Percentiles rank a stretch among this genome's conserved stretches.
These are phyloP conservation scores for Perithous albicinctus DNA, from an alignment of 2,888 invertebrate genomes.

Conservation along the genomic window DNA sequence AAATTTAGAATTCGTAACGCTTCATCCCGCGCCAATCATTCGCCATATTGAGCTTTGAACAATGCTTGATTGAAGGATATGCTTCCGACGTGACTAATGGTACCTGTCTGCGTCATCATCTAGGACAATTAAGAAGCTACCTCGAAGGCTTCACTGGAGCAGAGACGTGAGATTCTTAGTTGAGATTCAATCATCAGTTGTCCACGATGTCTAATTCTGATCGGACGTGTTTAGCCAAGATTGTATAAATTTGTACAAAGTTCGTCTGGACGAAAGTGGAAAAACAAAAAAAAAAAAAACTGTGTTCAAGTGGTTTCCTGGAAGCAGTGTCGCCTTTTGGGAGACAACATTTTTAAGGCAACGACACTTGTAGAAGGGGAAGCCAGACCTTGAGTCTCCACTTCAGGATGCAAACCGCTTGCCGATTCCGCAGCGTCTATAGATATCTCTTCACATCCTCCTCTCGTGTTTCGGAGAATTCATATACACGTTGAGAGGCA, in stretches of 20 bases:
- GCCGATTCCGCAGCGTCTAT: slow-evolving; percentile 35
- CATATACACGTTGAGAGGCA: slow-evolving; percentile 5
- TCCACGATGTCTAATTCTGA: too few relatives aligned
- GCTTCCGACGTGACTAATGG: slow-evolving; percentile 35
- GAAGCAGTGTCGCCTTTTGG: background rate
- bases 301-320: background rate
- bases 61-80: background rate
- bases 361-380: background rate
- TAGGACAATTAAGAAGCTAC: slow-evolving; percentile 30
- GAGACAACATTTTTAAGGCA: background rate
- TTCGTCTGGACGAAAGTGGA: background rate
- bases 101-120: slow-evolving; percentile 31
- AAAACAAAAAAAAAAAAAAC: background rate
- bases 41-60: slow-evolving; percentile 3
- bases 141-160: slow-evolving; percentile 20
- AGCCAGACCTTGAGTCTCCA: slow-evolving; percentile 8
- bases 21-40: slow-evolving; percentile 3
- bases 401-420: slow-evolving; percentile 47
- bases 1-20: slow-evolving; percentile 46
- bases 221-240: too few relatives aligned
- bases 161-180: too few relatives aligned
- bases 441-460: slow-evolving; percentile 24
- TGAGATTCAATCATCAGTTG: too few relatives aligned
- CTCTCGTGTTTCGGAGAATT: slow-evolving; percentile 29
- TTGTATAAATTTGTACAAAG: too few relatives aligned